Conservation (phyloP, 2,888 invertebrate genomes). For the Argyra leucocephala region DNA sequence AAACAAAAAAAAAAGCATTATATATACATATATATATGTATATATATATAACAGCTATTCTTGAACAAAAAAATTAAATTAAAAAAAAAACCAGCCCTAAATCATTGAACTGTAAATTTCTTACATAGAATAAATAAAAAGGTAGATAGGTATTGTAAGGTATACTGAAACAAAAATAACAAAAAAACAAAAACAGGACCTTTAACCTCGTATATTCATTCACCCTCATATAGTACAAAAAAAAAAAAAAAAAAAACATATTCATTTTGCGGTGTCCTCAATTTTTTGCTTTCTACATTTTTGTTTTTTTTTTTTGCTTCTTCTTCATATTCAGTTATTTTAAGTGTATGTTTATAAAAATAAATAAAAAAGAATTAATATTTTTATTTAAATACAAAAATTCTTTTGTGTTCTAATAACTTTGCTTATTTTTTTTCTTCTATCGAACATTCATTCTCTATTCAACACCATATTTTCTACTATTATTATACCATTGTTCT, state of each 20-base stretch:
- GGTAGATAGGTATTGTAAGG: not conserved
- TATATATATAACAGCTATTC: no score
- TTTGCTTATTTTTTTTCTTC: no score
- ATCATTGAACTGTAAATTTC: not conserved
- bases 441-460: no score
- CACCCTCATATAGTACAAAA: not conserved
- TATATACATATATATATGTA: no score
- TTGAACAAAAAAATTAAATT: no score
- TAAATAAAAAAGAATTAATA: no score
- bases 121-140: not conserved
- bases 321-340: not conserved
- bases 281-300: not conserved
- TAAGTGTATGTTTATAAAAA: no score
- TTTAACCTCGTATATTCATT: constrained; percentile 2
- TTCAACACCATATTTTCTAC: no score
- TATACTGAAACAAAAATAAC: not conserved
- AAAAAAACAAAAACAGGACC: not conserved
- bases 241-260: not conserved
- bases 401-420: no score
- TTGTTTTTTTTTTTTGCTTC: not conserved
- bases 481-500: no score
- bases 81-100: not conserved
- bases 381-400: no score
- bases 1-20: no score
- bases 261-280: not conserved